These are phyloP conservation scores for Hermodice carunculata DNA, from an alignment of 2,888 invertebrate genomes.

Conservation along the genomic window DNA sequence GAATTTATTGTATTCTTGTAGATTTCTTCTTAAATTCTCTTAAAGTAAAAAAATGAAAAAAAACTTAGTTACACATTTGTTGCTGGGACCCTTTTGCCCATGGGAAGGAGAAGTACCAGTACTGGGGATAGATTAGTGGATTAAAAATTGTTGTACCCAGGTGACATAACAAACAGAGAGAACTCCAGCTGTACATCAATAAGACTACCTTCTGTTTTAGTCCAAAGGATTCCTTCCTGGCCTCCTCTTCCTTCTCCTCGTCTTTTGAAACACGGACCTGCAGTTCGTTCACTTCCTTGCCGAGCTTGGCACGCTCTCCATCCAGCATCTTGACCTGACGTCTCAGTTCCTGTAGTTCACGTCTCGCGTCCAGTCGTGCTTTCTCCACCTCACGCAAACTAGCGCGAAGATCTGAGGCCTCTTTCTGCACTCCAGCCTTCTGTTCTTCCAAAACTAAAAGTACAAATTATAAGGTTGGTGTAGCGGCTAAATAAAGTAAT, in stretches of 20 bases:
- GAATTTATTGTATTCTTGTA: no score
- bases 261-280: conserved; percentile 65
- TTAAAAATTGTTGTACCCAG: no score
- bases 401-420: conserved; percentile 80
- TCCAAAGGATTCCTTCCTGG: conserved; percentile 66
- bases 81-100: no score
- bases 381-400: conserved; percentile 81
- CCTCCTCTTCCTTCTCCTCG: conserved; percentile 70
- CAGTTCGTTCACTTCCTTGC: conserved; percentile 68
- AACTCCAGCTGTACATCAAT: no score
- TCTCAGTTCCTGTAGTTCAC: conserved; percentile 76
- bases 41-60: no score
- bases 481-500: no score
- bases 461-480: background rate
- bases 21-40: no score
- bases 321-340: conserved; percentile 68
- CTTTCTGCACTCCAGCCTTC: conserved; percentile 81
- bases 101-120: no score
- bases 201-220: conserved; percentile 71
- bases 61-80: no score
- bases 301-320: conserved; percentile 67
- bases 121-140: no score
- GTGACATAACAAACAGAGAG: no score
- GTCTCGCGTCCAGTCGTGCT: conserved; percentile 79
- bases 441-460: conserved; percentile 84